Percentiles rank a stretch among this genome's conserved stretches.
These are phyloP conservation scores for Sarcophaga variegata DNA, from an alignment of 2,888 invertebrate species.

Conservation along the genomic window DNA sequence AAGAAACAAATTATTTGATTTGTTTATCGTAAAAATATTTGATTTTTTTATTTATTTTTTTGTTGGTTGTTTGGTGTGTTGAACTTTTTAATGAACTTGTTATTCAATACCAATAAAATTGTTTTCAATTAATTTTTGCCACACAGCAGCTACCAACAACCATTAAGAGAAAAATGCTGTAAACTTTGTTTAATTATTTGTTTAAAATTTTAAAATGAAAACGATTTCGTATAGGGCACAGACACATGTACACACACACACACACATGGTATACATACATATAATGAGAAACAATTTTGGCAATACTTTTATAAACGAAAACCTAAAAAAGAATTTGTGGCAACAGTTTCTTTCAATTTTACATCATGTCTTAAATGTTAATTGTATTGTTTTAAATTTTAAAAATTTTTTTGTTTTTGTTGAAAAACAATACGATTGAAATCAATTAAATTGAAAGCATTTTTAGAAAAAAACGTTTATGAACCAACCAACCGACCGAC, in stretches of 20 bases:
- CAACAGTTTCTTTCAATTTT: constrained; percentile 46
- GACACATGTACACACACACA: too few species aligned
- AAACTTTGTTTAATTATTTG: not conserved
- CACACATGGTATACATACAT: too few species aligned
- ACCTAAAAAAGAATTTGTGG: not conserved
- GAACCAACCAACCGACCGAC: constrained; percentile 41
- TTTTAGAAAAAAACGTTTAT: not conserved
- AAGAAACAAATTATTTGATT: too few species aligned
- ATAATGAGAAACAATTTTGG: constrained; percentile 25
- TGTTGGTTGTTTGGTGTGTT: too few species aligned
- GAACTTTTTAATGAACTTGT: not conserved
- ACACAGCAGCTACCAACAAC: too few species aligned
- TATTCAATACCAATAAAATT: not conserved
- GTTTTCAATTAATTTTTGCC: too few species aligned
- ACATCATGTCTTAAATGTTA: constrained; percentile 39
- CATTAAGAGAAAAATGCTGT: not conserved
- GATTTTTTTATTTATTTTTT: too few species aligned
- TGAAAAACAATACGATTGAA: constrained; percentile 49
- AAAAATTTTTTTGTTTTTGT: constrained; percentile 20
- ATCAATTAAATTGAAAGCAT: constrained; percentile 65
- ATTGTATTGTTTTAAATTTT: not conserved
- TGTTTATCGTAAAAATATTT: too few species aligned
- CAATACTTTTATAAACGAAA: constrained; percentile 33
- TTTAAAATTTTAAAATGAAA: too few species aligned
- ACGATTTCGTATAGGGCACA: too few species aligned